Evolutionary conservation across 2,888 invertebrate species (phyloP).

Genomic region (Ptycholaimellus sp.): DNA sequence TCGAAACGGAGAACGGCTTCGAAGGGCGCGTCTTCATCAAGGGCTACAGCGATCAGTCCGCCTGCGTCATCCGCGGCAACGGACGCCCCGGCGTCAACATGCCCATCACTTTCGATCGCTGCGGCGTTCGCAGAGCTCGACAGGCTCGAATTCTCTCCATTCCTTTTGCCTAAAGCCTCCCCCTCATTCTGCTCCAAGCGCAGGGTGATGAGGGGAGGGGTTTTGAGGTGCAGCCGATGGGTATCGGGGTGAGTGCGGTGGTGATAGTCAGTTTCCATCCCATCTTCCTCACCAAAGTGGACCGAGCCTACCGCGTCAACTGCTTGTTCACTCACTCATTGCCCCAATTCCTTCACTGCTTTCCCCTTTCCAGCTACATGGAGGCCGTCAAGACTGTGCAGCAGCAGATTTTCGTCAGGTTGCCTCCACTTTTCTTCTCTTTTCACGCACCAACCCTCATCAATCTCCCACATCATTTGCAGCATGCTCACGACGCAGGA

Average conservation of each 20-base stretch:
- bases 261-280: slow-evolving; percentile 21
- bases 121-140: slow-evolving; percentile 18
- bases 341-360: slow-evolving; percentile 13
- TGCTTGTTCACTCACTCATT: not conserved
- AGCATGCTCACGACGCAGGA: not conserved
- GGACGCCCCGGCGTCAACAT: no score
- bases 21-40: no score
- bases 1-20: no score
- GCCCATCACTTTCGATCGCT: slow-evolving; percentile 17
- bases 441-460: not conserved
- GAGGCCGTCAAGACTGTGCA: slow-evolving; percentile 17
- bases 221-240: slow-evolving; percentile 12
- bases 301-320: slow-evolving; percentile 14
- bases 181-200: no score
- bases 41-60: no score
- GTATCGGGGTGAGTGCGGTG: slow-evolving; percentile 18
- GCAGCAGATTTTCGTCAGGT: slow-evolving; percentile 18
- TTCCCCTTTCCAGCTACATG: no score
- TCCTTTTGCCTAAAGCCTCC: not conserved
- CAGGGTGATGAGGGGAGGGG: no score
- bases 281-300: slow-evolving; percentile 23
- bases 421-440: not conserved
- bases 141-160: slow-evolving; percentile 9
- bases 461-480: not conserved
- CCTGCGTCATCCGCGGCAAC: no score